A percentile compares a stretch with the other conserved stretches of the same genome.
Evolutionary conservation across 2,888 invertebrate genomes (phyloP).

Genomic region (Nomada hirtipes): DNA sequence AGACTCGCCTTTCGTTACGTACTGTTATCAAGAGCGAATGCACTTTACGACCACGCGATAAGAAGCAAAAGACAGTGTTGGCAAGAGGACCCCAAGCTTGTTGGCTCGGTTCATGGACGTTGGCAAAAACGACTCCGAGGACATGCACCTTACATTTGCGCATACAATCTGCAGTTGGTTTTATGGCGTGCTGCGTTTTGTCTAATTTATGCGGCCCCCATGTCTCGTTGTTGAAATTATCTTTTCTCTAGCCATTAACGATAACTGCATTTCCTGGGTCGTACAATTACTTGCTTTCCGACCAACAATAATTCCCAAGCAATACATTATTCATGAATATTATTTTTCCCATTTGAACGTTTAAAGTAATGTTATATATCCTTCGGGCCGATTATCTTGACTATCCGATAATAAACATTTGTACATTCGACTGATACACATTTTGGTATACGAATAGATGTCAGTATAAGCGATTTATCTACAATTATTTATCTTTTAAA

Average conservation of each 20-base stretch:
- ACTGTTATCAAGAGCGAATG: conserved; percentile 52
- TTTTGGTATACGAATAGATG: too few species aligned
- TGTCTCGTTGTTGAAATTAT: conserved; percentile 1
- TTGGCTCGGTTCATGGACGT: conserved; percentile 44
- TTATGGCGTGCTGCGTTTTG: conserved; percentile 33
- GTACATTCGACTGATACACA: too few species aligned
- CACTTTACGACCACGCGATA: conserved; percentile 55
- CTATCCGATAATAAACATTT: too few species aligned
- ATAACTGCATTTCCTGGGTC: conserved; percentile 16
- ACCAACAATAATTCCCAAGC: neutral
- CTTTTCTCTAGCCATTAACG: conserved; percentile 20
- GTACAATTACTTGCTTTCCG: neutral
- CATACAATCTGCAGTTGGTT: conserved; percentile 57
- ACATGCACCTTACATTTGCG: conserved; percentile 51
- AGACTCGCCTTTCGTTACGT: conserved; percentile 43
- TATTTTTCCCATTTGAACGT: too few species aligned
- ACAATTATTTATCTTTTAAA: too few species aligned
- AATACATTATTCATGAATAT: neutral
- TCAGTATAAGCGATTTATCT: too few species aligned
- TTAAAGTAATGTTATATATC: too few species aligned
- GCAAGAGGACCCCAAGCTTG: conserved; percentile 48
- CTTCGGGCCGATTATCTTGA: too few species aligned
- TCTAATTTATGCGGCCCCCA: conserved; percentile 39
- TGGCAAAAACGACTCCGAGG: conserved; percentile 49
- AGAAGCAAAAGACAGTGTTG: conserved; percentile 56